Conservation (phyloP, 2,888 invertebrate genomes). For the Ennomos quercinarius region DNA sequence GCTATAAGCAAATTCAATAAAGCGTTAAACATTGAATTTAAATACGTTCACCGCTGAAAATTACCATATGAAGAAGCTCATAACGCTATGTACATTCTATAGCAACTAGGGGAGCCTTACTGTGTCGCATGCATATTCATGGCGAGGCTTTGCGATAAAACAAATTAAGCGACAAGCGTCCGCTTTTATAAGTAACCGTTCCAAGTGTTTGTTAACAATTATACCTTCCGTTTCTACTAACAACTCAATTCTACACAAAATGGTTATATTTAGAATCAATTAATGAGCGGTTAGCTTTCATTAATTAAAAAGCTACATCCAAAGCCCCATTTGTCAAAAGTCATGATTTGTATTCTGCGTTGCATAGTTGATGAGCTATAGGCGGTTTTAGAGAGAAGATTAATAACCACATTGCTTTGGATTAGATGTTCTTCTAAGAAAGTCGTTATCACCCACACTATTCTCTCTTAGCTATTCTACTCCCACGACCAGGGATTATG, state of each 20-base stretch:
- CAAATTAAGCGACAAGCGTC: conserved; percentile 45
- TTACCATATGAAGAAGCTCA: conserved; percentile 48
- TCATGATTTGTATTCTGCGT: neutral
- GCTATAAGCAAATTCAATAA: conserved; percentile 22
- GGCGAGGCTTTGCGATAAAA: conserved; percentile 35
- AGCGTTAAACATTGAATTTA: conserved; percentile 35
- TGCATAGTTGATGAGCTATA: conserved; percentile 20
- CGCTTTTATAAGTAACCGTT: conserved; percentile 28
- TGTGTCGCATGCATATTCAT: conserved; percentile 54
- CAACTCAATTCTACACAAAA: conserved; percentile 27
- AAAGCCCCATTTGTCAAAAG: too few species aligned
- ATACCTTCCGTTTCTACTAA: conserved; percentile 25
- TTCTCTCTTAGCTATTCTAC: conserved; percentile 47
- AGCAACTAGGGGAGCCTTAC: conserved; percentile 43
- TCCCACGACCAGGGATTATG: conserved; percentile 58
- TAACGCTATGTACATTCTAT: conserved; percentile 41
- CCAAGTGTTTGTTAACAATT: conserved; percentile 36
- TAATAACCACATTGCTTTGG: conserved; percentile 46
- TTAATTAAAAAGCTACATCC: too few species aligned
- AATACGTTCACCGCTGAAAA: conserved; percentile 38
- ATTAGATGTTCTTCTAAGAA: conserved; percentile 50
- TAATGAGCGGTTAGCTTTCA: too few species aligned
- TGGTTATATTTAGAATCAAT: neutral
- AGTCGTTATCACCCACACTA: conserved; percentile 58
- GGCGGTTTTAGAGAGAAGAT: conserved; percentile 37